A percentile compares a stretch with the other conserved stretches of the same genome.
phyloP scores from a whole-genome alignment of 2,797 vertebrate species.

The Clangula hyemalis region DNA sequence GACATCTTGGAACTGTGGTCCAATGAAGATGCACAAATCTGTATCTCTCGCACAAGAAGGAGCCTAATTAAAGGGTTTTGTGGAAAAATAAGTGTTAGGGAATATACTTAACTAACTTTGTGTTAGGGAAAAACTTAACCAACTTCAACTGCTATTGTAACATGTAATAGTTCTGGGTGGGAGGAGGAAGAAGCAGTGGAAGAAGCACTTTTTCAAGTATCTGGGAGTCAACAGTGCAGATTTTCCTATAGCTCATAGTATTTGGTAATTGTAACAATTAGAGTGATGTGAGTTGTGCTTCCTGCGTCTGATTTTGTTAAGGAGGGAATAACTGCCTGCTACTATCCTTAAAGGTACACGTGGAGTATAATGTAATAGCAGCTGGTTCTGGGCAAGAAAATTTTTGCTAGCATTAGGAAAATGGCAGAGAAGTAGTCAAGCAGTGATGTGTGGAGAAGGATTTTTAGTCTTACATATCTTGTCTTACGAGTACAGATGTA shows the following conservation, averaged over 20 bases:
- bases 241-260: background rate
- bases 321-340: background rate
- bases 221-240: background rate
- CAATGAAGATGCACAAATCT: background rate
- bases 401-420: background rate
- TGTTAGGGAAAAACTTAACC: background rate
- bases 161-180: rapidly evolving
- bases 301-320: background rate
- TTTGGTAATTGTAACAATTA: background rate
- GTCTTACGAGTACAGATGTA: background rate
- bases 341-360: background rate
- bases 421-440: background rate
- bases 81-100: background rate
- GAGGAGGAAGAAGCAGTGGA: background rate
- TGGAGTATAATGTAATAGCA: background rate
- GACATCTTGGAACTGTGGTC: background rate
- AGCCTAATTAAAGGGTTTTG: background rate
- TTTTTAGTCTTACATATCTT: background rate
- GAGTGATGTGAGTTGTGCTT: background rate
- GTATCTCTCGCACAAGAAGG: background rate
- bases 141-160: background rate
- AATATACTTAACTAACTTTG: background rate
- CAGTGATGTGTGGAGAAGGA: background rate
- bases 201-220: background rate
- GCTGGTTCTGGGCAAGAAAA: background rate